Percentiles rank a stretch among this genome's conserved stretches.
phyloP scores from a whole-genome alignment of 2,888 invertebrate species.

The Tribolium freemani region DNA sequence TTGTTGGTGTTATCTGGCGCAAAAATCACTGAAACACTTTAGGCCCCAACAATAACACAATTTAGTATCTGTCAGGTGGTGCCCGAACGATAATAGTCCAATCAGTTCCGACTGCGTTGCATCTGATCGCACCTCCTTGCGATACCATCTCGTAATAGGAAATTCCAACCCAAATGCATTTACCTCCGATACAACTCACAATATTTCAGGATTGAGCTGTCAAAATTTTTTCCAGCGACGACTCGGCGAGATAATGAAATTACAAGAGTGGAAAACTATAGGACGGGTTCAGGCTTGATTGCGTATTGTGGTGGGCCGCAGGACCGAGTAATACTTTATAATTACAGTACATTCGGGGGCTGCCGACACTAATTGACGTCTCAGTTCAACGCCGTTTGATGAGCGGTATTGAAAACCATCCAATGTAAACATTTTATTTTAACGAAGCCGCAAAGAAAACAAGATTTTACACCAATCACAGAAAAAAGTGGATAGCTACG shows the following conservation, averaged over 20 bases:
- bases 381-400: slow-evolving; percentile 34
- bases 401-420: slow-evolving; percentile 37
- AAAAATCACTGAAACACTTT: slow-evolving; percentile 39
- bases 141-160: slow-evolving; percentile 54
- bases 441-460: not conserved
- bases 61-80: slow-evolving; percentile 51
- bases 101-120: slow-evolving; percentile 48
- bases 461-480: not conserved
- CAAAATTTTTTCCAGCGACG: slow-evolving; percentile 33
- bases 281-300: slow-evolving; percentile 52
- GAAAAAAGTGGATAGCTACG: not conserved
- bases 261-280: slow-evolving; percentile 55
- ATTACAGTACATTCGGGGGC: slow-evolving; percentile 47
- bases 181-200: slow-evolving; percentile 34
- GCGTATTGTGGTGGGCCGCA: slow-evolving; percentile 57
- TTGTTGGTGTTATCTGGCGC: slow-evolving; percentile 37
- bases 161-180: slow-evolving; percentile 50
- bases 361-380: slow-evolving; percentile 39
- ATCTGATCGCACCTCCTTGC: slow-evolving; percentile 48
- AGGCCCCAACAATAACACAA: slow-evolving; percentile 50
- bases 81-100: slow-evolving; percentile 50
- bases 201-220: slow-evolving; percentile 49
- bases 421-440: slow-evolving; percentile 24
- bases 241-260: slow-evolving; percentile 50
- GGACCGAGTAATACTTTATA: slow-evolving; percentile 53